A percentile compares a stretch with the other conserved stretches of the same genome.
Conservation (phyloP, 2,888 invertebrate species). For the Oasisia sp. region DNA sequence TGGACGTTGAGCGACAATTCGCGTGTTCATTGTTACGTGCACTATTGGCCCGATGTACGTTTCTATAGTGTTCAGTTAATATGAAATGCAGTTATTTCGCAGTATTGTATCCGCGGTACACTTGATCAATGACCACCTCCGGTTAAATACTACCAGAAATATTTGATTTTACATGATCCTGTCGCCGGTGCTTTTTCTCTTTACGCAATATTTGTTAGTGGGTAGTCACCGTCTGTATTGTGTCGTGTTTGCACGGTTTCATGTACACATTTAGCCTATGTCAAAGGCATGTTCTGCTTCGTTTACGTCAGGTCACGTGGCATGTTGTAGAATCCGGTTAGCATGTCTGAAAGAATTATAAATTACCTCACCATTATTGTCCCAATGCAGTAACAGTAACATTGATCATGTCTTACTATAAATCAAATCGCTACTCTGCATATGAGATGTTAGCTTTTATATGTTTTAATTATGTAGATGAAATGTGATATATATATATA, state of each 20-base stretch:
- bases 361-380: too few species aligned
- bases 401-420: too few species aligned
- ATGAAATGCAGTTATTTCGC: background rate
- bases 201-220: background rate
- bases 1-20: background rate
- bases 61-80: background rate
- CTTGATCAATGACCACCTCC: too few species aligned
- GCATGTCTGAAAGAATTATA: too few species aligned
- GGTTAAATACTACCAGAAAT: background rate
- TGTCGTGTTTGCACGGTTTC: background rate
- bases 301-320: too few species aligned
- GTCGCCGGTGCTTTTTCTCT: background rate
- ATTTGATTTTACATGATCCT: background rate
- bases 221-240: background rate
- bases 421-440: too few species aligned
- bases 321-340: too few species aligned
- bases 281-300: background rate
- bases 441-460: too few species aligned
- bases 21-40: background rate
- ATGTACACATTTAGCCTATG: background rate
- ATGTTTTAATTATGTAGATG: too few species aligned
- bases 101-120: background rate
- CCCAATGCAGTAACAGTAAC: too few species aligned
- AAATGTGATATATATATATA: too few species aligned
- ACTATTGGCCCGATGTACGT: background rate